Base-by-base conservation (phyloP, 2,888 invertebrate species). In the Nesidiocoris tenuis region DNA sequence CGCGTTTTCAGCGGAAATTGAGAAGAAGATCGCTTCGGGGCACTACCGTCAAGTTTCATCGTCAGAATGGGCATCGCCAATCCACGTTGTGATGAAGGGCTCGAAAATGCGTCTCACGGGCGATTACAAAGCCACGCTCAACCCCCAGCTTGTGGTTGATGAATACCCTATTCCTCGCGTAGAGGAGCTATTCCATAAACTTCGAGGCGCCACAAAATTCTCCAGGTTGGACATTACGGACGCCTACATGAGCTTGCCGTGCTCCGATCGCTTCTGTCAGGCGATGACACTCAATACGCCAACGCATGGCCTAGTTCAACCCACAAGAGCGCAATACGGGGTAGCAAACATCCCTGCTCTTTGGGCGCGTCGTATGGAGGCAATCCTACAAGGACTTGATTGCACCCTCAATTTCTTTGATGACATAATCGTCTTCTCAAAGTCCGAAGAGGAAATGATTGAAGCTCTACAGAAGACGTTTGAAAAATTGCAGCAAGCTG, bases 261-360 rank as follows among this genome's bases (percentile, higher is more conserved):
- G 70, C 54, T 65, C 70, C 61, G 77, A 76, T 61, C 64, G 25
- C 74, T 77, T 74, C 74, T 75, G 70, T 61, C 56, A 75, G 23
- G 66, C 61, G 17, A 68, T 75, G 75, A 75, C 75, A 22, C 68
- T 68, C 64, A 79, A 63, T 23, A 79, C 79, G n/a, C 77, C 77
- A 12, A 77, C 79, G 7, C 79, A 76, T 72, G 78, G 77, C 17
- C 61, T 77, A 18, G 39, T 77, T 21, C 59, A 55, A 55, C 75
- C 75, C 3, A 65, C 63, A 21, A 63, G 65, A 16, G 75, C 68
- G 24, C 63, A 65, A 22, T 63, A 63, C 25, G 76, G 76, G 17
- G 77, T 77, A 23, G 79, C 79, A 2, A 80, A 79, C 55, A 79
- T 79, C 57, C 79, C 79, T 23, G 77, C 79, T 5, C 75, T 80